Conservation (phyloP, 2,888 invertebrate genomes). For the Lepidocyrtinus sp. region DNA sequence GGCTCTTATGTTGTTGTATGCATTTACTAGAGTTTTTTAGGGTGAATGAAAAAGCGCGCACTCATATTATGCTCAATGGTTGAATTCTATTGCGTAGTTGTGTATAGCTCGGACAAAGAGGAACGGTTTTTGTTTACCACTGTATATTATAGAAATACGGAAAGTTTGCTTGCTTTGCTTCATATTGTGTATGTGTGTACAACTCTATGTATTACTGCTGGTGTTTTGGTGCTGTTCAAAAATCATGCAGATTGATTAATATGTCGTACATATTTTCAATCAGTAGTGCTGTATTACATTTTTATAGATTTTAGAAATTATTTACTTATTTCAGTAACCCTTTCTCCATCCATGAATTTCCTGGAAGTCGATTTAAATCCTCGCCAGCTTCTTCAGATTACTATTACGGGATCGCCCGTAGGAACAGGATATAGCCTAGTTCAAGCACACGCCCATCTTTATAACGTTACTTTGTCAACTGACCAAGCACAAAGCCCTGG, state of each 20-base stretch:
- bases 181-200: neutral
- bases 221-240: neutral
- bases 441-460: slow-evolving; percentile 78
- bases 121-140: neutral
- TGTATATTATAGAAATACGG: no score
- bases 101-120: neutral
- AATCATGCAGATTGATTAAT: neutral
- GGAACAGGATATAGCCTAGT: slow-evolving; percentile 77
- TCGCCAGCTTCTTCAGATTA: slow-evolving; percentile 31
- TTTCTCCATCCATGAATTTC: slow-evolving; percentile 34
- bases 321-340: slow-evolving; percentile 29
- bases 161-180: slow-evolving; percentile 43
- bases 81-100: neutral
- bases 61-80: neutral
- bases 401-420: slow-evolving; percentile 70
- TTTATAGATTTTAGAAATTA: neutral
- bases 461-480: slow-evolving; percentile 77
- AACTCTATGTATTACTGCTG: neutral
- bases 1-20: no score
- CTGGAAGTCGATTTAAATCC: slow-evolving; percentile 39
- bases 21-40: no score
- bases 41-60: neutral
- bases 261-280: neutral
- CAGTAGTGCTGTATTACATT: neutral
- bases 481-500: slow-evolving; percentile 71